These are phyloP conservation scores for Quadroppia sp. DNA, from an alignment of 2,888 invertebrate genomes.

Conservation along the genomic window DNA sequence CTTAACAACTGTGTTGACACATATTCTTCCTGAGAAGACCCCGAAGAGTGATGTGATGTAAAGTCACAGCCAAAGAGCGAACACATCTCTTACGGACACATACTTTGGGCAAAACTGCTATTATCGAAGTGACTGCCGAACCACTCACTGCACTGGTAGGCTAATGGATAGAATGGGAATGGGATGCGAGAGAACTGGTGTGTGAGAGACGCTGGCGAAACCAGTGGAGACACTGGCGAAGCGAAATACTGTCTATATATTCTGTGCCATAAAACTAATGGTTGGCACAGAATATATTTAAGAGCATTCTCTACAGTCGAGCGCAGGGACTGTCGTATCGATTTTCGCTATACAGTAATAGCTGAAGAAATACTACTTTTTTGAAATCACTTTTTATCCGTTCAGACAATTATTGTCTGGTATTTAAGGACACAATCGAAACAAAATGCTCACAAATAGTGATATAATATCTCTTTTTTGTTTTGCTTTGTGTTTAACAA, in stretches of 20 bases:
- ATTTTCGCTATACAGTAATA: not conserved
- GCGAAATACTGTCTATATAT: too few relatives aligned
- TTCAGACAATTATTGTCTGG: too few relatives aligned
- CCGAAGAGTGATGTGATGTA: constrained; percentile 6
- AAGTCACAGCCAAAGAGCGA: constrained; percentile 23
- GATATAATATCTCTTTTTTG: too few relatives aligned
- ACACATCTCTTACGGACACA: constrained; percentile 17
- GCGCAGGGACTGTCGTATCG: not conserved
- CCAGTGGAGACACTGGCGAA: not conserved
- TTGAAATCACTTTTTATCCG: too few relatives aligned
- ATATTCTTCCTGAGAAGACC: not conserved
- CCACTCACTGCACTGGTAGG: not conserved
- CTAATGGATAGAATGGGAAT: not conserved
- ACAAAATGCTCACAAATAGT: too few relatives aligned
- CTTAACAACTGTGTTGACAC: constrained; percentile 31
- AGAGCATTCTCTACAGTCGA: not conserved
- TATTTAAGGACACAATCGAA: too few relatives aligned
- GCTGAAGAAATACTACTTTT: too few relatives aligned
- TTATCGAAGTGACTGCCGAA: not conserved
- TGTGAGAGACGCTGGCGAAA: not conserved
- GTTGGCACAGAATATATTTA: not conserved
- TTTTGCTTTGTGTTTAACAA: too few relatives aligned
- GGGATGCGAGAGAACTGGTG: not conserved
- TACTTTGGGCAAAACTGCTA: not conserved
- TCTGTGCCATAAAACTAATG: too few relatives aligned